Evolutionary conservation across 2,888 invertebrate species (phyloP).

Genomic region (Elaeidobius kamerunicus): DNA sequence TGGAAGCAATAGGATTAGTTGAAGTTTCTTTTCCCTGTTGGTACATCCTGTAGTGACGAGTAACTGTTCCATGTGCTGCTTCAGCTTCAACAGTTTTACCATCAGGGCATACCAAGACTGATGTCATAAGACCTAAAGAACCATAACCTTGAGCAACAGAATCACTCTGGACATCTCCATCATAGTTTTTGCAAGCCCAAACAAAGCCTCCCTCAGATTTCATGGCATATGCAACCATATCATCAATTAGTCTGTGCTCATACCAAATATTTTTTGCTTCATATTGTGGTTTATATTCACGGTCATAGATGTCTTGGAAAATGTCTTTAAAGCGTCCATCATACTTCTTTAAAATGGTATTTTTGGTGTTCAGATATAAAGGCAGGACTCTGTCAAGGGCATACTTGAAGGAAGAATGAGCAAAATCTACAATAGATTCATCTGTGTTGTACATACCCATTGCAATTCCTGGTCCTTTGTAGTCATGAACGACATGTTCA

Average conservation of each 20-base stretch:
- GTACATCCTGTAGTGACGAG: conserved; percentile 60
- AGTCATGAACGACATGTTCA: conserved; percentile 77
- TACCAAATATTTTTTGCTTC: conserved; percentile 93
- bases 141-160: conserved; percentile 95
- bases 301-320: conserved; percentile 61
- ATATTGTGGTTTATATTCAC: conserved; percentile 76
- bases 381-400: conserved; percentile 84
- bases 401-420: conserved; percentile 90
- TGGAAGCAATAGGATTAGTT: conserved; percentile 98
- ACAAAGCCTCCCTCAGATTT: conserved; percentile 98
- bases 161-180: conserved; percentile 87
- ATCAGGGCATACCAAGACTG: conserved; percentile 94
- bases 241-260: conserved; percentile 97
- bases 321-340: conserved; percentile 97
- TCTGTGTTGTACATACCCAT: conserved; percentile 82
- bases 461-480: conserved; percentile 85
- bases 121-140: conserved; percentile 97
- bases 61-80: conserved; percentile 91
- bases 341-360: conserved; percentile 94
- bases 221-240: conserved; percentile 98
- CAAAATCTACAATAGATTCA: conserved; percentile 89
- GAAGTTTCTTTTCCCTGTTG: conserved; percentile 93
- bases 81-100: conserved; percentile 98
- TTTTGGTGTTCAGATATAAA: conserved; percentile 93
- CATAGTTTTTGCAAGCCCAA: conserved; percentile 99